Conservation (phyloP, 1,140 invertebrate species). For the Drosophila lowei region DNA sequence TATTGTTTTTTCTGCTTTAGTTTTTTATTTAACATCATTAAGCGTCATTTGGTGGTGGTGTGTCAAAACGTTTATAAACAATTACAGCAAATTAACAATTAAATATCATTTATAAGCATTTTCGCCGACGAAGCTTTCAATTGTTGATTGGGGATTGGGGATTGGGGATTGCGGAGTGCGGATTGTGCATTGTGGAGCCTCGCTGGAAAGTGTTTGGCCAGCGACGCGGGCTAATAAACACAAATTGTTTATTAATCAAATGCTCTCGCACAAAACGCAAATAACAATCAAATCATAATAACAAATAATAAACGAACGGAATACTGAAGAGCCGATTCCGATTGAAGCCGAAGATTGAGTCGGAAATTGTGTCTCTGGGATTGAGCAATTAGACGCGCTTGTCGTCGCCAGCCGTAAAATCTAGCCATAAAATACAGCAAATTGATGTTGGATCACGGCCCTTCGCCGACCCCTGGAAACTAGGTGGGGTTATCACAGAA, state of each 20-base stretch:
- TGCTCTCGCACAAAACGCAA: slow-evolving; percentile 39
- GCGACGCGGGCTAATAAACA: slow-evolving; percentile 69
- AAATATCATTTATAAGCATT: slow-evolving; percentile 56
- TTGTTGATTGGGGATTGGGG: not conserved
- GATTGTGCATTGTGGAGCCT: not conserved
- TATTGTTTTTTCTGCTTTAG: slow-evolving; percentile 28
- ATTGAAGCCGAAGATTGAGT: slow-evolving; percentile 28
- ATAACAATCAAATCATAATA: slow-evolving; percentile 44
- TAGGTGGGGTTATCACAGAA: not conserved
- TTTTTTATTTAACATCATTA: slow-evolving; percentile 23
- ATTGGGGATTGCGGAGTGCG: too few relatives aligned
- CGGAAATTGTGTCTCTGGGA: slow-evolving; percentile 14
- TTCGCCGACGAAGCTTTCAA: slow-evolving; percentile 35
- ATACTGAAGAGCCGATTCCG: slow-evolving; percentile 40
- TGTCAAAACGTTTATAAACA: slow-evolving; percentile 57
- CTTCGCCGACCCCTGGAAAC: slow-evolving; percentile 17
- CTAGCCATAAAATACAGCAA: slow-evolving; percentile 36
- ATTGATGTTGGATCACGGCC: slow-evolving; percentile 47
- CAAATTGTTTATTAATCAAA: slow-evolving; percentile 75
- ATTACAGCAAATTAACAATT: slow-evolving; percentile 69
- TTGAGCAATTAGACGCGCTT: slow-evolving; percentile 67
- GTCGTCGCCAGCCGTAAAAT: slow-evolving; percentile 50
- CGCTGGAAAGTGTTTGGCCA: slow-evolving; percentile 64
- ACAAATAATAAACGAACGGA: slow-evolving; percentile 39
- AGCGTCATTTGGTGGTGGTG: slow-evolving; percentile 12